Percentiles rank a stretch among this genome's conserved stretches.
Conservation (phyloP, 2,113 vertebrate genomes). For the Centrocercus urophasianus region DNA sequence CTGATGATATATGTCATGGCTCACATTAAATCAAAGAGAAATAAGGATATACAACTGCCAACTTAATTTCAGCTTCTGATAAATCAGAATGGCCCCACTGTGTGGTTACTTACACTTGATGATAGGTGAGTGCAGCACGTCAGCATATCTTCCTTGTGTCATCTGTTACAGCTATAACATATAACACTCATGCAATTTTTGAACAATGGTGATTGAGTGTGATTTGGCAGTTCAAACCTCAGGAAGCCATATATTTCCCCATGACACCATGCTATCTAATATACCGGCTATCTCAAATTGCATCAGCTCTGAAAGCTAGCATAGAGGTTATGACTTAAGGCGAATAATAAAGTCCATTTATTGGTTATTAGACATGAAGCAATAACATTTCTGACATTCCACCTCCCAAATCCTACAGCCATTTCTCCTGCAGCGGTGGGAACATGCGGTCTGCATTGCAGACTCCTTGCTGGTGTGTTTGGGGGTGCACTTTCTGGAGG, state of each 20-base stretch:
- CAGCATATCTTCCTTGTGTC: background rate
- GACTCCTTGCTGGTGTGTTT: background rate
- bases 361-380: constrained; percentile 28
- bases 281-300: constrained; percentile 8
- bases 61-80: constrained; percentile 20
- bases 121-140: background rate
- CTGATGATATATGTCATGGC: background rate
- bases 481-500: background rate
- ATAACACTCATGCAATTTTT: background rate
- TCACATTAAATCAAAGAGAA: constrained; percentile 23
- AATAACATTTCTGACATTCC: constrained; percentile 17
- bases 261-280: constrained; percentile 29
- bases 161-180: constrained; percentile 36
- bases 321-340: background rate
- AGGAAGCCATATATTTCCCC: constrained; percentile 30
- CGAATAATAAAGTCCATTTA: constrained; percentile 43
- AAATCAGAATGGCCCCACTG: background rate
- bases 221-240: constrained; percentile 23
- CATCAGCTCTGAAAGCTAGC: background rate
- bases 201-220: background rate
- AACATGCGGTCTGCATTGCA: background rate
- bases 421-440: background rate
- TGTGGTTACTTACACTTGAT: background rate
- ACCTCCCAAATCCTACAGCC: background rate
- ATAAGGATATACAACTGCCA: background rate